Evolutionary conservation across 2,888 invertebrate species (phyloP).

Genomic region (Mallateleia sp.): DNA sequence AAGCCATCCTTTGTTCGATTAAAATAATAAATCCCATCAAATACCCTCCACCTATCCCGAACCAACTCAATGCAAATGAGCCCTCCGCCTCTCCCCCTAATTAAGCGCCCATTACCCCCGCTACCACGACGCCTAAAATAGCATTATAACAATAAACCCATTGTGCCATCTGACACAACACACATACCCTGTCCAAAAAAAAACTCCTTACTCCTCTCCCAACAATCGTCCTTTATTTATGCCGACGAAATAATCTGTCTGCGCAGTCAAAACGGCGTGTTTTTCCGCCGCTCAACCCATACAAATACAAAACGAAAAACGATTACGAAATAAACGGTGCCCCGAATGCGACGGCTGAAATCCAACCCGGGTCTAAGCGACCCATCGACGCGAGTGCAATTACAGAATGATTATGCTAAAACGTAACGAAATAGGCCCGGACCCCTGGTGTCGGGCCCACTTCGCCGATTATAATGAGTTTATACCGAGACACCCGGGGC

Average conservation of each 20-base stretch:
- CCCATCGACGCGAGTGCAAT: conserved; percentile 64
- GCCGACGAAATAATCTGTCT: conserved; percentile 60
- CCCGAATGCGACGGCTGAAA: conserved; percentile 38
- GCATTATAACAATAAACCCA: conserved; percentile 54
- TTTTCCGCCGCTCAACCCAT: conserved; percentile 36
- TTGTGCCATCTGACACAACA: conserved; percentile 50
- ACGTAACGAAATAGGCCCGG: conserved; percentile 67
- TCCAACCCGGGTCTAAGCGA: conserved; percentile 54
- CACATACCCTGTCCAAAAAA: conserved; percentile 8
- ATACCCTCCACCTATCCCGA: neutral
- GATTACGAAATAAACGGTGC: conserved; percentile 57
- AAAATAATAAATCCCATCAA: too few species aligned
- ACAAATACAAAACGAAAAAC: conserved; percentile 64
- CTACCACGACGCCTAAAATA: conserved; percentile 23
- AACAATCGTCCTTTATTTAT: conserved; percentile 68
- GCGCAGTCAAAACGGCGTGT: conserved; percentile 62
- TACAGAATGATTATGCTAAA: conserved; percentile 73
- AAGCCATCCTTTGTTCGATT: too few species aligned
- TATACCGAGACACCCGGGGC: conserved; percentile 78
- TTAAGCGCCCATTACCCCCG: conserved; percentile 16
- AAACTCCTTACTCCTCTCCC: conserved; percentile 9
- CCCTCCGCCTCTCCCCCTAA: neutral
- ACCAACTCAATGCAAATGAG: neutral
- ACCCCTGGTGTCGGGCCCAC: conserved; percentile 65
- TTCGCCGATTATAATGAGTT: conserved; percentile 76